Evolutionary conservation across 2,113 vertebrate genomes (phyloP).

Genomic region (Ptilorrhoa leucosticta): DNA sequence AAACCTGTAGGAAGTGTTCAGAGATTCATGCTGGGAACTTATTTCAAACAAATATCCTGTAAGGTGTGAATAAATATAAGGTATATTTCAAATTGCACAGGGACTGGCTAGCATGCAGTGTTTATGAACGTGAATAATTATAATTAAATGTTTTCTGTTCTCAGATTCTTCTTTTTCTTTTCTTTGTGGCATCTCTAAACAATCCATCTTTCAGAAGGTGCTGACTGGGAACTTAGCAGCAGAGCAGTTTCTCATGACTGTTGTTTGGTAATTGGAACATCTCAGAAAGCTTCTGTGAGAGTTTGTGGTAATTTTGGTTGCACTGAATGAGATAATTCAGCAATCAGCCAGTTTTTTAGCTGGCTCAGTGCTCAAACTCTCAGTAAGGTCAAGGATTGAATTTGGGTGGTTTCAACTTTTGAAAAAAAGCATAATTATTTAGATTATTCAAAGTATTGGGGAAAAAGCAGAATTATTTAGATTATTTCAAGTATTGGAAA

Average conservation of each 20-base stretch:
- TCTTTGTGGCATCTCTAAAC: not conserved
- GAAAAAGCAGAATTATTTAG: not conserved
- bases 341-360: not conserved
- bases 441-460: not conserved
- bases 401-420: not conserved
- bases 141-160: not conserved
- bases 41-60: not conserved
- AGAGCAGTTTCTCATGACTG: slow-evolving; percentile 14
- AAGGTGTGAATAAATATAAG: not conserved
- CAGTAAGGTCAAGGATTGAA: not conserved
- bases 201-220: not conserved
- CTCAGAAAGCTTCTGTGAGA: not conserved
- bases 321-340: not conserved
- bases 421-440: rapidly evolving
- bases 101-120: not conserved
- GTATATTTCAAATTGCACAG: not conserved
- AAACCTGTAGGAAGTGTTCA: not conserved
- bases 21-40: not conserved
- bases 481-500: not conserved
- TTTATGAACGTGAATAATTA: not conserved
- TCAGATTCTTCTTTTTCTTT: not conserved
- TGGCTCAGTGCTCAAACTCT: not conserved
- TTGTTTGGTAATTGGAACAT: slow-evolving; percentile 8
- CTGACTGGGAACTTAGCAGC: not conserved
- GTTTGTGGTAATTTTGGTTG: not conserved